These are phyloP conservation scores for Drosophila leontia DNA, from an alignment of 1,140 invertebrate genomes.

Conservation along the genomic window DNA sequence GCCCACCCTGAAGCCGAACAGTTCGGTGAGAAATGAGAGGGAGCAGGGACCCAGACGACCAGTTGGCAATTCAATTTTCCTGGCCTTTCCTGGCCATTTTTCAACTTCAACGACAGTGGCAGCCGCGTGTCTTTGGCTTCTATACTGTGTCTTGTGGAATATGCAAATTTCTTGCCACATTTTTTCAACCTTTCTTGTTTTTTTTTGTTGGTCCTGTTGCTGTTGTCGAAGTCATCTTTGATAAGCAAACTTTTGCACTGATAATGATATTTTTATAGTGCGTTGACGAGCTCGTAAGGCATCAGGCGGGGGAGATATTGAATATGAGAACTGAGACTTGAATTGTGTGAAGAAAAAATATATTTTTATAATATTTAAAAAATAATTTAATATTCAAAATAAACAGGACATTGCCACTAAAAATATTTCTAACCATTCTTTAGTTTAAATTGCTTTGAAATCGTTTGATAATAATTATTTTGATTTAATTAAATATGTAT, in stretches of 20 bases:
- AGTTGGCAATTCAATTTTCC: constrained; percentile 76
- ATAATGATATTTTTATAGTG: constrained; percentile 84
- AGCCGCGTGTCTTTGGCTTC: constrained; percentile 40
- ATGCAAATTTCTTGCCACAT: constrained; percentile 76
- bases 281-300: constrained; percentile 74
- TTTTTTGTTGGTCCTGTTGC: constrained; percentile 39
- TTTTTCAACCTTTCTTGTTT: constrained; percentile 35
- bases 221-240: constrained; percentile 53
- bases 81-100: constrained; percentile 64
- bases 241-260: constrained; percentile 77
- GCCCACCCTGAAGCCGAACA: constrained; percentile 7
- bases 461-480: not conserved
- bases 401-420: no score
- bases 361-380: constrained; percentile 1
- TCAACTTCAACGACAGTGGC: constrained; percentile 75
- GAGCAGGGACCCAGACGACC: constrained; percentile 28
- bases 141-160: constrained; percentile 58
- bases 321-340: not conserved
- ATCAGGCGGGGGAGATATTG: constrained; percentile 30
- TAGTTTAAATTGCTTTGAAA: no score
- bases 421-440: no score
- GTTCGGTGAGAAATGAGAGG: not conserved
- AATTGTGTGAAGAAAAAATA: no score
- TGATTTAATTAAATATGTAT: not conserved
- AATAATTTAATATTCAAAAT: not conserved